Conservation (phyloP, 2,797 vertebrate genomes). For the Coilia nasus region DNA sequence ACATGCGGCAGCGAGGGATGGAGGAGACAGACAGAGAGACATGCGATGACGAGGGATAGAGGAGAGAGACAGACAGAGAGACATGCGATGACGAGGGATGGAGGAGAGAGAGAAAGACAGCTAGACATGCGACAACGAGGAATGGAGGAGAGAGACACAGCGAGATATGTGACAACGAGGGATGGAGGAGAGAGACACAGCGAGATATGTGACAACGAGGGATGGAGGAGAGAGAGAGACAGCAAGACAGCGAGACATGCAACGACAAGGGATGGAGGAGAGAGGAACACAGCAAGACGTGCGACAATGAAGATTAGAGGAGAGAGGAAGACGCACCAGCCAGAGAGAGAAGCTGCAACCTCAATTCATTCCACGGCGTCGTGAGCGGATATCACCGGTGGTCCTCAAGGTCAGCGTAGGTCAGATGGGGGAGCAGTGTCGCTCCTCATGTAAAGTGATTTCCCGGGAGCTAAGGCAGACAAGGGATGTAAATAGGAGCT, state of each 20-base stretch:
- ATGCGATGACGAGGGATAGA: neutral
- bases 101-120: too few relatives aligned
- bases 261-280: too few relatives aligned
- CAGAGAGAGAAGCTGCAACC: neutral
- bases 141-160: neutral
- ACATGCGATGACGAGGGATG: neutral
- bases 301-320: too few relatives aligned
- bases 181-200: too few relatives aligned
- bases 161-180: neutral
- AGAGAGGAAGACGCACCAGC: too few relatives aligned
- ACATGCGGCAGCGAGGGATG: too few relatives aligned
- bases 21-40: too few relatives aligned
- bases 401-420: constrained; percentile 12
- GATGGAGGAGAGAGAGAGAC: neutral
- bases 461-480: neutral
- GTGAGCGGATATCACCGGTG: constrained; percentile 4
- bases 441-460: constrained; percentile 2
- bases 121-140: too few relatives aligned
- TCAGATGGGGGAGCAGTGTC: constrained; percentile 36
- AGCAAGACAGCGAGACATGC: neutral
- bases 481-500: neutral
- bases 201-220: too few relatives aligned
- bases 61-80: too few relatives aligned
- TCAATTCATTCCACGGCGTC: neutral
- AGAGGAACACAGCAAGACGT: too few relatives aligned